These are phyloP conservation scores for Lysandra bellargus DNA, from an alignment of 2,888 invertebrate genomes.

Conservation along the genomic window DNA sequence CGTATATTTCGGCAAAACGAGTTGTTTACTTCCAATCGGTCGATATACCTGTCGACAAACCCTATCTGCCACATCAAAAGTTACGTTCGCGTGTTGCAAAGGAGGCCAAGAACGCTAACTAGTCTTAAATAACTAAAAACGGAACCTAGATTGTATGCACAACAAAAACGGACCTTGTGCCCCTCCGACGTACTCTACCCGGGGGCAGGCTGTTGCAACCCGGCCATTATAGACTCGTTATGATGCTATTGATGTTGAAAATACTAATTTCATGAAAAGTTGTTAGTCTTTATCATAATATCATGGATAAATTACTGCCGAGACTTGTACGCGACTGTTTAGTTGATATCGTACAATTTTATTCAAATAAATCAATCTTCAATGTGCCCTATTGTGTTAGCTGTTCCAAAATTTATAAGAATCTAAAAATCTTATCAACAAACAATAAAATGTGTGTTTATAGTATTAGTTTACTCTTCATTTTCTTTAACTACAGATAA, in stretches of 20 bases:
- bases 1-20: neutral
- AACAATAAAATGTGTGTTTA: no score
- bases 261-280: neutral
- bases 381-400: no score
- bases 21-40: neutral
- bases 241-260: neutral
- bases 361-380: no score
- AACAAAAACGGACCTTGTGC: slow-evolving; percentile 25
- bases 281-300: neutral
- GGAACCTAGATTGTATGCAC: slow-evolving; percentile 23
- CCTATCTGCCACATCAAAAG: neutral
- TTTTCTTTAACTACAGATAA: no score
- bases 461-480: no score
- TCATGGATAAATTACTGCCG: neutral
- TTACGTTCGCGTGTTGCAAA: slow-evolving; percentile 8
- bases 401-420: no score
- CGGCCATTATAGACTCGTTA: neutral
- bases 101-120: slow-evolving; percentile 27
- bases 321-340: no score
- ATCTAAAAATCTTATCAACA: no score
- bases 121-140: slow-evolving; percentile 24
- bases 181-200: neutral
- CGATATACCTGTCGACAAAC: neutral
- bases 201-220: neutral
- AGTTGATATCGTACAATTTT: no score